Conservation (phyloP, 2,113 vertebrate genomes). For the Empidonax traillii region DNA sequence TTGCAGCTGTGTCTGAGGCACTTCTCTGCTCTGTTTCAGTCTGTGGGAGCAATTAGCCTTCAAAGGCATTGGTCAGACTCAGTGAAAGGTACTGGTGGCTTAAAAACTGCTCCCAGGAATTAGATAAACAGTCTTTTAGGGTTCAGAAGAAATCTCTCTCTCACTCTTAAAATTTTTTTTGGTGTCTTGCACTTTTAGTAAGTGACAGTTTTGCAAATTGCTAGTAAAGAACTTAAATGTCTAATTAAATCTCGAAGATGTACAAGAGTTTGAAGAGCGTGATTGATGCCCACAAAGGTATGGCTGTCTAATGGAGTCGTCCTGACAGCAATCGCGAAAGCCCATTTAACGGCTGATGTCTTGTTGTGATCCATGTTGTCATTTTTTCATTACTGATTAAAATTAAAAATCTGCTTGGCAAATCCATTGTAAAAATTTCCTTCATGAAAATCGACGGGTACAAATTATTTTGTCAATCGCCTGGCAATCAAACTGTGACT, state of each 20-base stretch:
- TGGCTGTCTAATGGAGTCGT: slow-evolving; percentile 86
- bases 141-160: neutral
- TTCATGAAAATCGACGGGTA: slow-evolving; percentile 89
- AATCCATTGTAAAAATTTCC: slow-evolving; percentile 88
- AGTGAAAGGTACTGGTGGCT: neutral
- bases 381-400: slow-evolving; percentile 99
- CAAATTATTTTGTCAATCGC: slow-evolving; percentile 98
- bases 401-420: slow-evolving; percentile 91
- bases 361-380: slow-evolving; percentile 99
- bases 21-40: neutral
- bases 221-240: slow-evolving; percentile 81
- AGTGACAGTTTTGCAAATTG: slow-evolving; percentile 84
- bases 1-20: neutral
- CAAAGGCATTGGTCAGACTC: neutral
- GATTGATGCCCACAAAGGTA: slow-evolving; percentile 95
- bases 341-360: slow-evolving; percentile 92
- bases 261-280: slow-evolving; percentile 79
- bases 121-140: neutral
- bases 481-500: slow-evolving; percentile 81
- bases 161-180: slow-evolving; percentile 24
- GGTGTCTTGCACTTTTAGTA: slow-evolving; percentile 73
- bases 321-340: slow-evolving; percentile 92
- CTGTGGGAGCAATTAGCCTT: neutral
- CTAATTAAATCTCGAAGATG: slow-evolving; percentile 83
- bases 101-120: neutral